A percentile compares a stretch with the other conserved stretches of the same genome.
These are phyloP conservation scores for Gephyroberyx darwinii DNA, from an alignment of 2,797 vertebrate genomes.

Conservation along the genomic window DNA sequence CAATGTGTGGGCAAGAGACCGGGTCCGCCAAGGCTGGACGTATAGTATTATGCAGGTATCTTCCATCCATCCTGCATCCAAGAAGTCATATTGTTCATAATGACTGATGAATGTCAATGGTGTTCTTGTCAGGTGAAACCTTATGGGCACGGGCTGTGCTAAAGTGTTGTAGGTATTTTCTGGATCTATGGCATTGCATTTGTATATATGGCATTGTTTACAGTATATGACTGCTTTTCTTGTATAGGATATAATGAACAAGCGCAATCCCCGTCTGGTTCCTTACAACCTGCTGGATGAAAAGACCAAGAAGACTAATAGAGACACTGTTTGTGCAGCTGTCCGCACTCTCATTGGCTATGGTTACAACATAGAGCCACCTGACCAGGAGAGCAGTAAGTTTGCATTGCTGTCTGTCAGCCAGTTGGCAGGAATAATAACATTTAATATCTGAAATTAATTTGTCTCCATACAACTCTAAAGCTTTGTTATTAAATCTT, in stretches of 20 bases:
- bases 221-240: slow-evolving; percentile 13
- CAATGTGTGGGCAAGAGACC: slow-evolving; percentile 94
- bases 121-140: background rate
- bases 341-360: slow-evolving; percentile 93
- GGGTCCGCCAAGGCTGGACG: slow-evolving; percentile 94
- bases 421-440: background rate
- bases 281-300: slow-evolving; percentile 94
- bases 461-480: background rate
- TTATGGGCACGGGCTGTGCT: background rate
- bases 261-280: slow-evolving; percentile 92
- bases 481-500: background rate
- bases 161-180: background rate
- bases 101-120: background rate
- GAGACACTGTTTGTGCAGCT: slow-evolving; percentile 91
- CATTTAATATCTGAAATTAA: background rate
- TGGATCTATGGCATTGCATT: background rate
- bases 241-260: slow-evolving; percentile 88
- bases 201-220: background rate
- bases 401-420: slow-evolving; percentile 27
- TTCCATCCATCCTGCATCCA: background rate
- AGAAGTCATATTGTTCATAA: background rate
- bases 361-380: slow-evolving; percentile 95
- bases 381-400: slow-evolving; percentile 93
- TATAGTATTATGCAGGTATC: slow-evolving; percentile 89
- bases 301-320: slow-evolving; percentile 94